Percentiles rank a stretch among this genome's conserved stretches.
phyloP scores from a whole-genome alignment of 2,113 vertebrate genomes.

The Emydocephalus ijimae region DNA sequence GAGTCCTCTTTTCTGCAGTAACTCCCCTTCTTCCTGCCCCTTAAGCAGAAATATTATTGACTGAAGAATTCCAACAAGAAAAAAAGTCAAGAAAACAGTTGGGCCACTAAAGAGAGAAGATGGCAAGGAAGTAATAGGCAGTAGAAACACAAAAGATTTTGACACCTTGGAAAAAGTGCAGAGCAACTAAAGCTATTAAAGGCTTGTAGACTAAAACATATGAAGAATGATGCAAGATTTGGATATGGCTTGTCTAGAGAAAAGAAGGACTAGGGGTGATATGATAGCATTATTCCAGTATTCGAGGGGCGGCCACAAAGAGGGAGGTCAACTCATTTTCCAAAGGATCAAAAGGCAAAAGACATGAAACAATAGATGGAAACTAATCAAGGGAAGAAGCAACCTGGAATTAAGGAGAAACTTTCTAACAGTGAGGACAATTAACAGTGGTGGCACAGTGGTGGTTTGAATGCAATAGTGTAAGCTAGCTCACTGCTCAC shows the following conservation, averaged over 20 bases:
- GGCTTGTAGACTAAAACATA: no score
- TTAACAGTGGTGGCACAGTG: no score
- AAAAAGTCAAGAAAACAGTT: background rate
- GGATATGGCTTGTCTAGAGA: no score
- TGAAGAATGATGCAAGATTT: no score
- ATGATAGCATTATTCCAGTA: no score
- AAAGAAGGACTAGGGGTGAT: no score
- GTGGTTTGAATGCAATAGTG: no score
- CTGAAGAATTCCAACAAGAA: background rate
- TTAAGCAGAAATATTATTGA: background rate
- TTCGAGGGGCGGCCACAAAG: no score
- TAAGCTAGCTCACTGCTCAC: no score
- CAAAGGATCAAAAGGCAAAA: background rate
- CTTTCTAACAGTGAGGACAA: background rate
- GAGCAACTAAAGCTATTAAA: no score
- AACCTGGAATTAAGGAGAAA: background rate
- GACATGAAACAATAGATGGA: background rate
- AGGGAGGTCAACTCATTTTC: no score
- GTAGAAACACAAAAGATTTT: background rate
- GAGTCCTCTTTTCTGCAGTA: background rate
- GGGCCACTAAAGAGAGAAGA: background rate
- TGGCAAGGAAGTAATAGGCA: background rate
- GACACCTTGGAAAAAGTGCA: no score
- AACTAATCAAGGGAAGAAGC: background rate
- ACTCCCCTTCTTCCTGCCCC: background rate